These are phyloP conservation scores for Papilio machaon DNA, from an alignment of 1,140 invertebrate genomes.

Conservation along the genomic window DNA sequence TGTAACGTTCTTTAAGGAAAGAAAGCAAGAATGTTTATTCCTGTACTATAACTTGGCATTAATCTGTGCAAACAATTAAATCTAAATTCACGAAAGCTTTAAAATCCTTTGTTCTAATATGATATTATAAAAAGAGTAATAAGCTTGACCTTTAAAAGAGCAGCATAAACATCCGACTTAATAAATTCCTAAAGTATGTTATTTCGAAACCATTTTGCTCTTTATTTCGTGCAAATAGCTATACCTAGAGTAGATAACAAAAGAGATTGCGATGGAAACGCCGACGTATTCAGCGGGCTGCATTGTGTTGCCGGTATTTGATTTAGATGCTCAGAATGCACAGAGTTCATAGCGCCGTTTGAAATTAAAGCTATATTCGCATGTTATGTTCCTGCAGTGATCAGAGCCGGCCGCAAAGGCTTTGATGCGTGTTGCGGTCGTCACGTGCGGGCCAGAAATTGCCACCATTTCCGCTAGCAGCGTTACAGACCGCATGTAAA, in stretches of 20 bases:
- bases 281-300: constrained; percentile 29
- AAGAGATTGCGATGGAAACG: constrained; percentile 36
- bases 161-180: constrained; percentile 25
- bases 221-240: constrained; percentile 25
- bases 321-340: constrained; percentile 41
- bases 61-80: neutral
- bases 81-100: neutral
- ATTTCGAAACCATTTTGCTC: constrained; percentile 24
- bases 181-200: constrained; percentile 30
- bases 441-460: constrained; percentile 71
- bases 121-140: neutral
- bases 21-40: neutral
- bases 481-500: constrained; percentile 49
- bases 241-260: constrained; percentile 28
- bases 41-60: neutral
- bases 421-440: constrained; percentile 74
- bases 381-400: constrained; percentile 57
- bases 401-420: constrained; percentile 63
- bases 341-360: constrained; percentile 47
- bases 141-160: neutral
- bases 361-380: constrained; percentile 55
- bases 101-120: neutral
- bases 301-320: constrained; percentile 36
- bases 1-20: neutral
- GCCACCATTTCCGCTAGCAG: constrained; percentile 67